A percentile compares a stretch with the other conserved stretches of the same genome.
Conservation (phyloP, 2,113 vertebrate species). For the Eurypyga helias region DNA sequence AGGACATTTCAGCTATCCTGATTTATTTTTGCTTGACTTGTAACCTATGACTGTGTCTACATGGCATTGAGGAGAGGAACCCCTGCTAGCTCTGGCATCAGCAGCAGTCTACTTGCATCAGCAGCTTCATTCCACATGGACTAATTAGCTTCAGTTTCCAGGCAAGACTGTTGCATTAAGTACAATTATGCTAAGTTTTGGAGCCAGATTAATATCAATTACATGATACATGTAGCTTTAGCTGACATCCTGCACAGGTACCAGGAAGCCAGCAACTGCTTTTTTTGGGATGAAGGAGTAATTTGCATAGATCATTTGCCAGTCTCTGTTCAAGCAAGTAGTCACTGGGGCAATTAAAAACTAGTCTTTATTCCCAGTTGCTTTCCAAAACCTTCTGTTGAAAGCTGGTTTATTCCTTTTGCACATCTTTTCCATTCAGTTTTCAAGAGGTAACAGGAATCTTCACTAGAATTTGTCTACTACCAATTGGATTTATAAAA, state of each 20-base stretch:
- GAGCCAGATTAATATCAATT: not conserved
- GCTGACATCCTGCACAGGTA: not conserved
- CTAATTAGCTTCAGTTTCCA: not conserved
- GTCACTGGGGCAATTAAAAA: not conserved
- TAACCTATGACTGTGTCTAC: not conserved
- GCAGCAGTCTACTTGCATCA: not conserved
- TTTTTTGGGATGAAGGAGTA: not conserved
- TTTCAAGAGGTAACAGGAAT: not conserved
- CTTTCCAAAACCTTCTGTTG: not conserved
- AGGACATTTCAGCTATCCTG: not conserved
- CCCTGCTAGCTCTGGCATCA: slow-evolving; percentile 51
- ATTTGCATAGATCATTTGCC: not conserved
- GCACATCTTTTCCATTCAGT: not conserved
- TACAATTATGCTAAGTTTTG: not conserved
- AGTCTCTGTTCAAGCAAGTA: not conserved
- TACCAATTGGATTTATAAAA: not conserved
- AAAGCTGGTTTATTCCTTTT: not conserved
- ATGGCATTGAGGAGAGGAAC: not conserved
- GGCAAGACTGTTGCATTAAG: not conserved
- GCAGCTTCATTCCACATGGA: not conserved
- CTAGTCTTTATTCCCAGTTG: not conserved
- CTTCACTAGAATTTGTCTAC: not conserved
- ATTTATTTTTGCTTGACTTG: not conserved
- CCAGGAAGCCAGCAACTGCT: not conserved
- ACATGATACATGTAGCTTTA: not conserved